Evolutionary conservation across 2,113 vertebrate genomes (phyloP), one percentile per base, ranked within the genome.

Genomic region (Gymnocephalus cernua): DNA sequence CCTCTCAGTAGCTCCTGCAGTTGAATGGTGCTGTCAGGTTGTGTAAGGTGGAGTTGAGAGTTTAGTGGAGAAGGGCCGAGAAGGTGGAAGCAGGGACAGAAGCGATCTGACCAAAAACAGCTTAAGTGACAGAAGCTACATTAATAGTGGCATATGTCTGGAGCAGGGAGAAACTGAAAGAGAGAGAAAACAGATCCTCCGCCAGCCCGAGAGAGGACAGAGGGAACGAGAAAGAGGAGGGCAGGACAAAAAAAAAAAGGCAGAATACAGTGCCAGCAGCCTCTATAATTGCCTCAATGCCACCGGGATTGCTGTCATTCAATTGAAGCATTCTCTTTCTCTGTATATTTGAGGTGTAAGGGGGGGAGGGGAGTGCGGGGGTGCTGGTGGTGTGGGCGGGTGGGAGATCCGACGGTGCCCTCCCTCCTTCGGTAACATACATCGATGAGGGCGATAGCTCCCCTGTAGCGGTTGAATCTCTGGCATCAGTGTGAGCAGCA

Each of bases 101-200:
- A 85, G 84, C 82, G 88, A 88, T 90, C 86, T 87, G 77, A 80
- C 90, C 77, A 70, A 58, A 41, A 93, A 92, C 94, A 95, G 94
- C 92, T 93, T 89, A 95, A 87, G 88, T 65, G 91, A 93, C 93
- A 94, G 93, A 91, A 95, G 94, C 91, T 83, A 85, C 91, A 90
- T 92, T 94, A 94, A 92, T 92, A 92, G 94, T 89, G 90, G 90
- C 91, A 86, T 93, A 88, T 93, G 94, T 90, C 91, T 89, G 87
- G 80, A 90, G 93, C 86, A 12, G 18, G 27, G 79, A 74, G 74
- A 82, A 82, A 88, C 45, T 51, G 50, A 89, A 76, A 88, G 70
- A 65, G 53, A 76, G 77, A 74, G 65, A 80, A 86, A 91, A 84
- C 77, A 76, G 80, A 86, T 51, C 69, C 81, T 86, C 64, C 75